A percentile compares a stretch with the other conserved stretches of the same genome.
Evolutionary conservation across 2,113 vertebrate genomes (phyloP).

Genomic region (Labeo rohita): DNA sequence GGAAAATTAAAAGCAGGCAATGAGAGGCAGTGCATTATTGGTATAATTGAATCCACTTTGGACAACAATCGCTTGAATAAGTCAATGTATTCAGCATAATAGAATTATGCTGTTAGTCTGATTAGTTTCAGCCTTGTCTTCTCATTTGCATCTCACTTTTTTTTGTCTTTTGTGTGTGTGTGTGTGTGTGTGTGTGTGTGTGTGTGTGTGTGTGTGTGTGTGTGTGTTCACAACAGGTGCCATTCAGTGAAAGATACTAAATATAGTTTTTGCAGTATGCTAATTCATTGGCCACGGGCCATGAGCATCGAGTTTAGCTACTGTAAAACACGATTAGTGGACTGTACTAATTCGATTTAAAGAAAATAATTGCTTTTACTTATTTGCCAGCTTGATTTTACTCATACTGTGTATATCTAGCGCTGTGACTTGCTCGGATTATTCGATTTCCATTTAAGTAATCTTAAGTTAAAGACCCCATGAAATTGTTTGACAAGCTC

Average conservation of each 20-base stretch:
- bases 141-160: background rate
- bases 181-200: background rate
- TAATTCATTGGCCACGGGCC: background rate
- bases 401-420: background rate
- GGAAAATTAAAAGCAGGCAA: background rate
- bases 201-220: background rate
- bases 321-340: background rate
- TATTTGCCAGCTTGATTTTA: background rate
- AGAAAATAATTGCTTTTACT: conserved; percentile 5
- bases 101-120: conserved; percentile 15
- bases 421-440: background rate
- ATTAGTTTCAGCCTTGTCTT: background rate
- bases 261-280: background rate
- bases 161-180: background rate
- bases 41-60: conserved; percentile 1
- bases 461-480: background rate
- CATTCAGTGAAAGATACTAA: background rate
- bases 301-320: background rate
- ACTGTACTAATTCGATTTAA: background rate
- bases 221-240: background rate
- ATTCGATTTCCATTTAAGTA: background rate
- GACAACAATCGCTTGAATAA: background rate
- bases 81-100: conserved; percentile 30
- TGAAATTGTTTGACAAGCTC: background rate
- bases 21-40: background rate